Conservation (phyloP, 2,113 vertebrate genomes). For the Megaceryle torquata region DNA sequence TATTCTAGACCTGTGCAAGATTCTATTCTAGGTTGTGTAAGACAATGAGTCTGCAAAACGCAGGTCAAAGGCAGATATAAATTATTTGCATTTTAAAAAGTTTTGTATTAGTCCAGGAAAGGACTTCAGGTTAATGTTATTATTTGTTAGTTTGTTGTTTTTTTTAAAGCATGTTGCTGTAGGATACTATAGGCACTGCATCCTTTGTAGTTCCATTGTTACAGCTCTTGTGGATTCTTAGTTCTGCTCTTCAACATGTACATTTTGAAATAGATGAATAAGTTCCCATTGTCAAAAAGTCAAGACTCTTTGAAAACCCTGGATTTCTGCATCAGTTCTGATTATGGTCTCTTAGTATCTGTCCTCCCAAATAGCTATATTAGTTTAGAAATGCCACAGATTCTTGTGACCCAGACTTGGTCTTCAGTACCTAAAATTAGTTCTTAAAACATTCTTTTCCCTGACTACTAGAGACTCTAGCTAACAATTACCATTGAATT, state of each 20-base stretch:
- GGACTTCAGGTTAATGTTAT: background rate
- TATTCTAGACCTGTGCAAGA: background rate
- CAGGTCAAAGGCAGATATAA: background rate
- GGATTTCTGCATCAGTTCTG: background rate
- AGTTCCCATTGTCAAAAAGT: background rate
- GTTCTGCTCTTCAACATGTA: background rate
- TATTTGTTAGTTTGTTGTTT: background rate
- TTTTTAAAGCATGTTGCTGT: rapidly evolving
- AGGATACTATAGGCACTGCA: background rate
- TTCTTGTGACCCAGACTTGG: background rate
- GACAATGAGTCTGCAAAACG: background rate
- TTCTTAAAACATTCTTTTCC: background rate
- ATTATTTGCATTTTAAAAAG: background rate
- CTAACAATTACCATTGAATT: background rate
- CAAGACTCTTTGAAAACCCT: background rate
- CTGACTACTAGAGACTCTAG: background rate
- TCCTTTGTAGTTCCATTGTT: background rate
- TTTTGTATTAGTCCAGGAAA: background rate
- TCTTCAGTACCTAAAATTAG: background rate
- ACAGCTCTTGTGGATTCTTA: background rate
- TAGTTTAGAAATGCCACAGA: background rate
- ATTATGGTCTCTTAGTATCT: background rate
- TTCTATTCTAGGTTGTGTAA: background rate
- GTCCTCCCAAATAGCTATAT: background rate
- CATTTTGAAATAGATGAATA: background rate